These are phyloP conservation scores for Tineola bisselliella DNA, from an alignment of 2,888 invertebrate genomes.

Conservation along the genomic window DNA sequence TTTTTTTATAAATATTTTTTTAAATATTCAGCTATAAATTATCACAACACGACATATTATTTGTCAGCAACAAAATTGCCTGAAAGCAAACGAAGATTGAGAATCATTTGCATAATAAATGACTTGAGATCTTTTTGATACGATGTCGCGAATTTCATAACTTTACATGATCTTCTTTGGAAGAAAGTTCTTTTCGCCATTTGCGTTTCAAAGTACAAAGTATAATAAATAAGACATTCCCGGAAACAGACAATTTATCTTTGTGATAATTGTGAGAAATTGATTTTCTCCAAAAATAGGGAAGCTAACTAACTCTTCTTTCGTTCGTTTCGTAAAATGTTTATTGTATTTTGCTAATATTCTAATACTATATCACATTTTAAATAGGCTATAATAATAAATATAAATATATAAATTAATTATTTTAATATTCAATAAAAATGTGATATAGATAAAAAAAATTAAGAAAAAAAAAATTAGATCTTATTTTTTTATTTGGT, in stretches of 20 bases:
- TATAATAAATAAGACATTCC: neutral
- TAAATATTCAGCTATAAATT: neutral
- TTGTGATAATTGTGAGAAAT: neutral
- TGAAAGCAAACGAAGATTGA: neutral
- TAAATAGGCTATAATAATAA: too few species aligned
- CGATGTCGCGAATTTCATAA: slow-evolving; percentile 2
- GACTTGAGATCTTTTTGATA: slow-evolving; percentile 1
- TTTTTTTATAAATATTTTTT: neutral
- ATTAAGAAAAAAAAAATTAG: too few species aligned
- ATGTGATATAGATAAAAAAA: too few species aligned
- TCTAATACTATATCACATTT: too few species aligned
- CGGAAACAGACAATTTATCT: slow-evolving; percentile 5
- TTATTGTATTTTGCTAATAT: too few species aligned
- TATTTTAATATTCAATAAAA: too few species aligned
- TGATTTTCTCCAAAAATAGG: neutral
- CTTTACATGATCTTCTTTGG: slow-evolving; percentile 5
- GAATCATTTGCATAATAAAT: neutral
- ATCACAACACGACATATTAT: neutral
- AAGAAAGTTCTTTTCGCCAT: neutral
- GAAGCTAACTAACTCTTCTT: too few species aligned
- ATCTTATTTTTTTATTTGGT: too few species aligned
- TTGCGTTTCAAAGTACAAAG: neutral
- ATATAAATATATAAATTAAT: too few species aligned
- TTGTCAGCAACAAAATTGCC: neutral
- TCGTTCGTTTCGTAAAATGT: too few species aligned